Evolutionary conservation across 1,140 invertebrate genomes (phyloP).

Genomic region (Metaphire vulgaris): DNA sequence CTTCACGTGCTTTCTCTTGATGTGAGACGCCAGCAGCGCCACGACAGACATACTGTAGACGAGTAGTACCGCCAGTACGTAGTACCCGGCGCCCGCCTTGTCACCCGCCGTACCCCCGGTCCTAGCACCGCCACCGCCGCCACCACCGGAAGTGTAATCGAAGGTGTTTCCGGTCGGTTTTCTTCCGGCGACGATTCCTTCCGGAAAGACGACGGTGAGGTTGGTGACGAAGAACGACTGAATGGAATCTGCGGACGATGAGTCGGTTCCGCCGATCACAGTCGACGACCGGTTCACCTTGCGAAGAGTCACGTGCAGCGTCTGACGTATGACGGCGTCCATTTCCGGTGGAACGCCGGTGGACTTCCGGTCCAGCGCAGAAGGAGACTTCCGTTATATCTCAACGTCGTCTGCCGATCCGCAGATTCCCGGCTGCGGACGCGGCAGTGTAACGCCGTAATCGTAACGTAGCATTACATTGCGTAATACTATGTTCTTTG

Average conservation of each 20-base stretch:
- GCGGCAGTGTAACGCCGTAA: no score
- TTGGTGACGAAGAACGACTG: not conserved
- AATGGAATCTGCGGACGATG: no score
- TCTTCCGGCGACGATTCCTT: no score
- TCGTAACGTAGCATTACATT: no score
- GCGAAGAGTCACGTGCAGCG: not conserved
- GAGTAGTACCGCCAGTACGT: constrained; percentile 16
- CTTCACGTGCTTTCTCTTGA: constrained; percentile 17
- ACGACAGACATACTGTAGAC: constrained; percentile 19
- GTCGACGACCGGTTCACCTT: not conserved
- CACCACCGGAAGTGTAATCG: not conserved
- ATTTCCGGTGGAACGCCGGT: not conserved
- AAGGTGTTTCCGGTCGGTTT: not conserved
- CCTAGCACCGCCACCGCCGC: no score
- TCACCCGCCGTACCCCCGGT: not conserved
- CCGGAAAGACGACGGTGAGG: not conserved
- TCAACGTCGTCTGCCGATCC: no score
- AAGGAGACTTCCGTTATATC: not conserved
- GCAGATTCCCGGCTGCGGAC: no score
- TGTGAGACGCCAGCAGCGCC: constrained; percentile 6
- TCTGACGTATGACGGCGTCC: not conserved
- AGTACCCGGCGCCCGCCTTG: not conserved
- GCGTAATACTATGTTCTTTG: no score
- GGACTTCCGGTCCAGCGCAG: no score
- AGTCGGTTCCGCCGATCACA: no score